Percentiles rank a stretch among this genome's conserved stretches.
Evolutionary conservation across 2,113 vertebrate genomes (phyloP).

Genomic region (Lichenostomus cassidix): DNA sequence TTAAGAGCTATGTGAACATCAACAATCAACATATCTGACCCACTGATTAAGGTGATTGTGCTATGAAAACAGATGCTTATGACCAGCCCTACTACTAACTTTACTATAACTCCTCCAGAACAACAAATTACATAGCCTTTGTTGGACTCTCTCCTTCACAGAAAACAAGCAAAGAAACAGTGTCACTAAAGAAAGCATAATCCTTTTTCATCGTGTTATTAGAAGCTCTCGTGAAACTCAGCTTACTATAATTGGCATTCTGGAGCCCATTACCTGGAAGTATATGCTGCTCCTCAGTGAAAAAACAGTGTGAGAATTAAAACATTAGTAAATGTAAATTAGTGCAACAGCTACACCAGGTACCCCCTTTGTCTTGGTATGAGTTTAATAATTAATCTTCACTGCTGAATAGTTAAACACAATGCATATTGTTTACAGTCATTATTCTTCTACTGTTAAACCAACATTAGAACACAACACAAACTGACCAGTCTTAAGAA

Average conservation of each 20-base stretch:
- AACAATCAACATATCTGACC: not conserved
- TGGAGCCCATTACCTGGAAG: not conserved
- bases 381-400: conserved; percentile 61
- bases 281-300: not conserved
- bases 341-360: not conserved
- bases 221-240: not conserved
- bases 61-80: not conserved
- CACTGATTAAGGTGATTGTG: not conserved
- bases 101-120: not conserved
- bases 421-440: conserved; percentile 17
- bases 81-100: not conserved
- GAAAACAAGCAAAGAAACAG: not conserved
- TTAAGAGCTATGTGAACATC: not conserved
- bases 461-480: not conserved
- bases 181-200: not conserved
- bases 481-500: not conserved
- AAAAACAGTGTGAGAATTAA: not conserved
- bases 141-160: not conserved
- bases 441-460: conserved; percentile 11
- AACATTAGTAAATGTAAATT: not conserved
- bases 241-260: not conserved
- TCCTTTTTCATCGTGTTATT: not conserved
- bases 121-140: not conserved
- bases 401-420: conserved; percentile 57
- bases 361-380: not conserved